phyloP scores from a whole-genome alignment of 2,113 vertebrate species.

The Heteronetta atricapilla region DNA sequence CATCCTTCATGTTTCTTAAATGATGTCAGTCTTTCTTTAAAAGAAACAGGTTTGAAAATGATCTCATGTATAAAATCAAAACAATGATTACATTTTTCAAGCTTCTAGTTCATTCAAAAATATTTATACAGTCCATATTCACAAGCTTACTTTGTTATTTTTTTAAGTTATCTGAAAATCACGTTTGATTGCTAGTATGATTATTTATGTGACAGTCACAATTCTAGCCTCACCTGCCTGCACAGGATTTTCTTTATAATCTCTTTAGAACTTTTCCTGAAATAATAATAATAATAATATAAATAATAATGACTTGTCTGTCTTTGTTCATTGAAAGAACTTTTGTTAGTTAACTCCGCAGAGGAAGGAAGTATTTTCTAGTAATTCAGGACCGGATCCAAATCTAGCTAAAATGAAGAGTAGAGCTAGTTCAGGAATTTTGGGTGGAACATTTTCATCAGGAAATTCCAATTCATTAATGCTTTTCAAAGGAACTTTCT shows the following conservation, averaged over 20 bases:
- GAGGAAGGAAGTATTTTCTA: slow-evolving; percentile 30
- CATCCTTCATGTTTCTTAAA: neutral
- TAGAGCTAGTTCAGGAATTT: slow-evolving; percentile 22
- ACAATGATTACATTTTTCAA: neutral
- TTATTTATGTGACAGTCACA: neutral
- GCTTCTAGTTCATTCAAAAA: slow-evolving; percentile 17
- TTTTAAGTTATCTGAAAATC: slow-evolving; percentile 8
- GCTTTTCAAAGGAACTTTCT: neutral
- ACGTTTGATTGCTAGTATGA: neutral
- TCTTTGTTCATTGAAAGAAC: neutral
- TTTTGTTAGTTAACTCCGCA: neutral
- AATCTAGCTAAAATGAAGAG: neutral
- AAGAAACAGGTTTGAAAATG: neutral
- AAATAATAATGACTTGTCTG: neutral
- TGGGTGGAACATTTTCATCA: neutral
- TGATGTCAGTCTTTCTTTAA: neutral
- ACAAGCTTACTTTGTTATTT: neutral
- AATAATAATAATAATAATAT: too few species aligned
- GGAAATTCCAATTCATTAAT: slow-evolving; percentile 46
- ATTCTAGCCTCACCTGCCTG: neutral
- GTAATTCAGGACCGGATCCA: neutral
- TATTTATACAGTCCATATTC: neutral
- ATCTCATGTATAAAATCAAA: slow-evolving; percentile 21
- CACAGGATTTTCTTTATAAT: neutral
- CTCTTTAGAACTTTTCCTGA: neutral